Conservation (phyloP, 2,113 vertebrate species). For the Calidris pugnax region DNA sequence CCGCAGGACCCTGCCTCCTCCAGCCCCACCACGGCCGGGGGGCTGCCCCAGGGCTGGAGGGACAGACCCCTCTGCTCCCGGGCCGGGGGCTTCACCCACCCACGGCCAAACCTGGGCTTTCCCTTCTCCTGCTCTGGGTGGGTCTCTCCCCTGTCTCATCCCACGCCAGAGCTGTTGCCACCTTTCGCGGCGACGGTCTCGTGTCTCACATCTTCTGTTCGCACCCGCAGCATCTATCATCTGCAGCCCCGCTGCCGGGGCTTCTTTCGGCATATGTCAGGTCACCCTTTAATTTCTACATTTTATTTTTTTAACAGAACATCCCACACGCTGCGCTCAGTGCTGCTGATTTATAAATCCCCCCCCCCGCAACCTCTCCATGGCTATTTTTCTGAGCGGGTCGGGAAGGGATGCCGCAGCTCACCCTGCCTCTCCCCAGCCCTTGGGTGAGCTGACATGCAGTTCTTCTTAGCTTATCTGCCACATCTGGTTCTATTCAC, state of each 20-base stretch:
- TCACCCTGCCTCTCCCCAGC: not conserved
- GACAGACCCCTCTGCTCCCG: not conserved
- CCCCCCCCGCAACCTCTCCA: not conserved
- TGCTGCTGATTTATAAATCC: not conserved
- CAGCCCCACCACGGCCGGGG: not conserved
- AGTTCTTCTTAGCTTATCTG: constrained; percentile 19
- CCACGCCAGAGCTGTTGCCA: not conserved
- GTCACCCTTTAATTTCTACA: not conserved
- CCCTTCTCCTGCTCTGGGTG: too few relatives aligned
- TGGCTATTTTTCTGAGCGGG: not conserved
- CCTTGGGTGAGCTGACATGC: not conserved
- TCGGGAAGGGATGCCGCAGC: not conserved
- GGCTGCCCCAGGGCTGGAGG: not conserved
- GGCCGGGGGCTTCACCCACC: not conserved
- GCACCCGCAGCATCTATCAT: not conserved
- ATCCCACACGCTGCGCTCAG: not conserved
- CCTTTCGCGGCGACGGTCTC: not conserved
- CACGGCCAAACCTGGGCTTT: not conserved
- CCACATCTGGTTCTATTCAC: constrained; percentile 56
- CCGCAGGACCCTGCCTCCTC: not conserved
- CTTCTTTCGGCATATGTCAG: not conserved
- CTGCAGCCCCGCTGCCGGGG: not conserved
- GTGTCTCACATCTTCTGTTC: not conserved
- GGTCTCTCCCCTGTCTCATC: not conserved
- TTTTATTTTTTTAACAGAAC: not conserved